phyloP scores from a whole-genome alignment of 2,113 vertebrate species.

The Rhadina sibilatrix region DNA sequence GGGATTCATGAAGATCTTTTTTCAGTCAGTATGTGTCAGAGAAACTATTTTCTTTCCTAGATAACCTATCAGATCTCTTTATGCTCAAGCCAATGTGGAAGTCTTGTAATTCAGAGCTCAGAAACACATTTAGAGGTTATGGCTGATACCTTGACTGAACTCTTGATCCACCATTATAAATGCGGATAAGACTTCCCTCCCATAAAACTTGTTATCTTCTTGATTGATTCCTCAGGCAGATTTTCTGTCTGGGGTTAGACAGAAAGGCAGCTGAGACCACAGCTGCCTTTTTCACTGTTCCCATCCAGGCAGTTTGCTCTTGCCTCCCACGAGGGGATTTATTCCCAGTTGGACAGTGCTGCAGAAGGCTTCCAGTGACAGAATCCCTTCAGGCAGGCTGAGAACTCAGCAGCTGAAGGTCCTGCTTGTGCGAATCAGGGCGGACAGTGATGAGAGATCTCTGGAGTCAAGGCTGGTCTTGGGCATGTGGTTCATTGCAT shows the following conservation, averaged over 20 bases:
- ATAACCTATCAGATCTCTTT: neutral
- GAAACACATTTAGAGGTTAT: neutral
- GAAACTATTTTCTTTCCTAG: neutral
- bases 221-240: neutral
- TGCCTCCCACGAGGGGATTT: neutral
- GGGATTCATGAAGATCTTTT: neutral
- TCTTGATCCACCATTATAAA: neutral
- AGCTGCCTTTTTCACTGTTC: neutral
- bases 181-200: neutral
- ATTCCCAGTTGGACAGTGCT: rapidly evolving
- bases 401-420: rapidly evolving
- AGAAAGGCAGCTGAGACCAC: neutral
- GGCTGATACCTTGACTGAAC: neutral
- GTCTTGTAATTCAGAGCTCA: neutral
- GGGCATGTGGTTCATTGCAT: too few species aligned
- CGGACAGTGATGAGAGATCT: too few species aligned
- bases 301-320: neutral
- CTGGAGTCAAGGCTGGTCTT: too few species aligned
- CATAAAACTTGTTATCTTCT: neutral
- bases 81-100: neutral
- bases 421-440: too few species aligned
- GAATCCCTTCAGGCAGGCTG: neutral
- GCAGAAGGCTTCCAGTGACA: neutral
- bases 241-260: neutral
- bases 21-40: neutral